These are phyloP conservation scores for Neelides sp. DNA, from an alignment of 1,140 invertebrate genomes.

Conservation along the genomic window DNA sequence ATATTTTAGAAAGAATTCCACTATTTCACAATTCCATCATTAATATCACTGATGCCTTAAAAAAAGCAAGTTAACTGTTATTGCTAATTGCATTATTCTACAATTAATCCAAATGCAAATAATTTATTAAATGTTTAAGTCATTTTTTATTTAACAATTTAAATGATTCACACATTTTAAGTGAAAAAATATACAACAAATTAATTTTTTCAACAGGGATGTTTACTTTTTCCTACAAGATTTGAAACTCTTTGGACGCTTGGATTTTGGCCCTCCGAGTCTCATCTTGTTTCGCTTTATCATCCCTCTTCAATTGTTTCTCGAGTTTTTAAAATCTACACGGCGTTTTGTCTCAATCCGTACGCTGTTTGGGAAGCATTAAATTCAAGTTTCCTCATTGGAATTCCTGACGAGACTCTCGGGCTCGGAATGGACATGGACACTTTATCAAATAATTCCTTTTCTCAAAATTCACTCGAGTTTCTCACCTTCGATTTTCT, in stretches of 20 bases:
- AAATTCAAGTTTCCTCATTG: constrained; percentile 20
- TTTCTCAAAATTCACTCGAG: not conserved
- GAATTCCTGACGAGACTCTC: constrained; percentile 13
- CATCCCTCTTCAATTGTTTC: constrained; percentile 21
- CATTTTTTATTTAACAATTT: not conserved
- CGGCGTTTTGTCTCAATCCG: constrained; percentile 22
- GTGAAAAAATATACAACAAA: not conserved
- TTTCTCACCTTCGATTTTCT: constrained; percentile 14
- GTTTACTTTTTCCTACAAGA: constrained; percentile 21
- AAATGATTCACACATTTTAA: not conserved
- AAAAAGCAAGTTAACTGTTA: constrained; percentile 5
- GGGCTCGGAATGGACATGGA: not conserved
- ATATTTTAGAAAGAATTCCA: constrained; percentile 24
- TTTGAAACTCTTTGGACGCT: constrained; percentile 28
- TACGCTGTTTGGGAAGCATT: constrained; percentile 19
- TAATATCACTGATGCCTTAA: constrained; percentile 18
- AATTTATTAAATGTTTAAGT: not conserved
- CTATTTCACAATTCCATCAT: constrained; percentile 19
- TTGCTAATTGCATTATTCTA: not conserved
- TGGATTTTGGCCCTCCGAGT: constrained; percentile 27
- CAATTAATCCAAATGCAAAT: not conserved
- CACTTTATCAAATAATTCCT: too few relatives aligned
- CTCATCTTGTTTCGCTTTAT: constrained; percentile 18
- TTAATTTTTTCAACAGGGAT: constrained; percentile 10
- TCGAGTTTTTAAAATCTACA: constrained; percentile 23